These are phyloP conservation scores for Goniozus legneri DNA, from an alignment of 1,140 invertebrate species.

Conservation along the genomic window DNA sequence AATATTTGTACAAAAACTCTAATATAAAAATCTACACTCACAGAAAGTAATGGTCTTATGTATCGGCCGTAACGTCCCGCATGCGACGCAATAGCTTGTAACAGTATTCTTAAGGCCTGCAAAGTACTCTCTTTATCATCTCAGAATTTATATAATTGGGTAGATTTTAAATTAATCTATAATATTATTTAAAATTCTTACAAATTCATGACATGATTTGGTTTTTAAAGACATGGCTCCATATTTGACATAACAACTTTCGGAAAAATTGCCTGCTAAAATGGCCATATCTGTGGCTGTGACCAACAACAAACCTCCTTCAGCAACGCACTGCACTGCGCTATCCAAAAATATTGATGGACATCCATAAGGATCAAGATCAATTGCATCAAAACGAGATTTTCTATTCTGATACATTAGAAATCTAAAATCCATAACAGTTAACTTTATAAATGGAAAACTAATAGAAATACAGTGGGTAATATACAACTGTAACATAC, in stretches of 20 bases:
- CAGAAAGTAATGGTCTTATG: constrained; percentile 84
- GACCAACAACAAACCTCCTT: constrained; percentile 83
- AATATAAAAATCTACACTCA: constrained; percentile 97
- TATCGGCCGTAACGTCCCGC: constrained; percentile 92
- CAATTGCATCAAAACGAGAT: constrained; percentile 83
- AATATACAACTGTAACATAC: constrained; percentile 57
- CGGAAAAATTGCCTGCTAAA: constrained; percentile 90
- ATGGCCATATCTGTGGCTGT: constrained; percentile 99
- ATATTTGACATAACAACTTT: constrained; percentile 94
- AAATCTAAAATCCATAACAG: constrained; percentile 59
- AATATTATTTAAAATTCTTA: constrained; percentile 51
- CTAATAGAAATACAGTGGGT: constrained; percentile 8
- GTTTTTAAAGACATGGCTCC: constrained; percentile 83
- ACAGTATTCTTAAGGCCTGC: constrained; percentile 84
- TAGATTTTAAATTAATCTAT: too few species aligned
- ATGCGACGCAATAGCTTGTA: constrained; percentile 86
- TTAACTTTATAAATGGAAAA: constrained; percentile 8
- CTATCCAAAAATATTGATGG: constrained; percentile 90
- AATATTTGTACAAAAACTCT: constrained; percentile 88
- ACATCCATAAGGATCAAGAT: constrained; percentile 97
- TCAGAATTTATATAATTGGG: constrained; percentile 1
- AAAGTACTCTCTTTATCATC: constrained; percentile 25
- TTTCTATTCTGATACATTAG: constrained; percentile 78
- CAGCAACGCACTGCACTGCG: constrained; percentile 77
- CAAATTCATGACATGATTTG: constrained; percentile 94